A percentile compares a stretch with the other conserved stretches of the same genome.
phyloP scores from a whole-genome alignment of 1,140 invertebrate genomes.

The Drosophila arawakana region DNA sequence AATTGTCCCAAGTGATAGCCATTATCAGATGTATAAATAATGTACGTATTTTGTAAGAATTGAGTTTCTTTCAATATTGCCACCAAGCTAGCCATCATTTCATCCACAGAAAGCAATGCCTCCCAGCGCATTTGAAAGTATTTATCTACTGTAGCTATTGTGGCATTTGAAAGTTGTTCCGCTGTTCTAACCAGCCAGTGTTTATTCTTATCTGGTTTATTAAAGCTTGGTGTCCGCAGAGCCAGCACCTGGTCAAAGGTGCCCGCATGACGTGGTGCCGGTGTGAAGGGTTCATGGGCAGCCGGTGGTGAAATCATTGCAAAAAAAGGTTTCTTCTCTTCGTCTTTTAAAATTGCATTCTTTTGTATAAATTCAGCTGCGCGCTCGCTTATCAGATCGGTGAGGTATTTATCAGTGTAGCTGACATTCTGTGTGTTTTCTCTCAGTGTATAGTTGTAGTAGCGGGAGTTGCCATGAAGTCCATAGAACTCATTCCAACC shows the following conservation, averaged over 20 bases:
- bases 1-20: slow-evolving; percentile 96
- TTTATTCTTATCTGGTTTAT: slow-evolving; percentile 86
- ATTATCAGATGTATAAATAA: slow-evolving; percentile 95
- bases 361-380: slow-evolving; percentile 87
- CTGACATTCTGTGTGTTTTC: slow-evolving; percentile 89
- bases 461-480: slow-evolving; percentile 93
- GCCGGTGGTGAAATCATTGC: slow-evolving; percentile 94
- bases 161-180: slow-evolving; percentile 86
- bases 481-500: slow-evolving; percentile 94
- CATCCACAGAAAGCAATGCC: slow-evolving; percentile 93
- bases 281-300: slow-evolving; percentile 93
- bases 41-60: slow-evolving; percentile 90
- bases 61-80: slow-evolving; percentile 85
- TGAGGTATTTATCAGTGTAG: slow-evolving; percentile 90
- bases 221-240: slow-evolving; percentile 90
- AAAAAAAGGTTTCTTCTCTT: slow-evolving; percentile 88
- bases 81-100: slow-evolving; percentile 90
- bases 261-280: slow-evolving; percentile 89
- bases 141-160: slow-evolving; percentile 87
- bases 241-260: slow-evolving; percentile 87
- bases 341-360: slow-evolving; percentile 1
- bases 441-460: slow-evolving; percentile 95
- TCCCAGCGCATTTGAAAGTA: slow-evolving; percentile 90
- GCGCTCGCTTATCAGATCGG: slow-evolving; percentile 90
- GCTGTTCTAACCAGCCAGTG: slow-evolving; percentile 93